Percentiles rank a stretch among this genome's conserved stretches.
Evolutionary conservation across 2,797 vertebrate species (phyloP).

Genomic region (Esox lucius): DNA sequence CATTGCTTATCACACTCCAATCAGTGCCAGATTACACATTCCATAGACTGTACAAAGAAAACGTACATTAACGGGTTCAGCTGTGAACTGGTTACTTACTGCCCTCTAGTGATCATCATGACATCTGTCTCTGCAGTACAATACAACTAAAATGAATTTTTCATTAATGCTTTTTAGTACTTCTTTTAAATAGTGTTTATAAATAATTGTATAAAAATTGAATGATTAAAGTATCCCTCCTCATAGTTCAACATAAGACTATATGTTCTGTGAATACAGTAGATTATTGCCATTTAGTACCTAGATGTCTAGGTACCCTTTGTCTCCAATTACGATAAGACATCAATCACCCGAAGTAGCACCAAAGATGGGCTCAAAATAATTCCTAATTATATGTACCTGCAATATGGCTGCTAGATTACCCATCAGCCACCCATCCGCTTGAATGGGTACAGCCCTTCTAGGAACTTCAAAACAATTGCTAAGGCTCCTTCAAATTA

Average conservation of each 20-base stretch:
- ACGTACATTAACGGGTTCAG: background rate
- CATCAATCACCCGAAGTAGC: constrained; percentile 2
- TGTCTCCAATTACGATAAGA: background rate
- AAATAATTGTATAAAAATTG: background rate
- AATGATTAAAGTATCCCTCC: background rate
- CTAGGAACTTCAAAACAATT: background rate
- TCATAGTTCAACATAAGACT: background rate
- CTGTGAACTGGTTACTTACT: constrained; percentile 13
- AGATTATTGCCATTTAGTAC: background rate
- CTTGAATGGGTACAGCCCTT: background rate
- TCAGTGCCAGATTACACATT: background rate
- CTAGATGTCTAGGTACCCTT: background rate
- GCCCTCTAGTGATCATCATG: constrained; percentile 47
- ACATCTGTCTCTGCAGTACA: background rate
- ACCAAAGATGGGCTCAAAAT: background rate
- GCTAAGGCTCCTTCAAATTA: constrained; percentile 17
- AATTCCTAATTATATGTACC: background rate
- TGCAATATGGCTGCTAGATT: background rate
- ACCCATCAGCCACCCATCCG: background rate
- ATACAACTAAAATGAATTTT: constrained; percentile 1
- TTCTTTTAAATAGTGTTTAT: no score
- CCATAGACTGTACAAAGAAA: background rate
- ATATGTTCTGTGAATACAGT: background rate
- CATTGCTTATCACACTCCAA: background rate
- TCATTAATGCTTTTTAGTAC: background rate